Conservation (phyloP, 1,140 invertebrate genomes). For the Cydia splendana region DNA sequence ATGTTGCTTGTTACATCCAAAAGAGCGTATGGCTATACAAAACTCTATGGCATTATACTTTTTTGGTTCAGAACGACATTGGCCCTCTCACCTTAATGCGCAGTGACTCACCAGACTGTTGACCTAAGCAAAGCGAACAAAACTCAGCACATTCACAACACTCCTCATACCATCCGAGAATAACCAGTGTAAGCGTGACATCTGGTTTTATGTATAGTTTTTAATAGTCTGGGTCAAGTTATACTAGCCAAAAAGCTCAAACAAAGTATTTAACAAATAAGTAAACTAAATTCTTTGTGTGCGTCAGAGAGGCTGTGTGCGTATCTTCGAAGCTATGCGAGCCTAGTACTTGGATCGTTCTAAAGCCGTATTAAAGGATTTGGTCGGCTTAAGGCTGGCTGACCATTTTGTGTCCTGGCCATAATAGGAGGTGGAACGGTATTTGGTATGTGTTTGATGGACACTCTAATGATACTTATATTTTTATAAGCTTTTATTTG, state of each 20-base stretch:
- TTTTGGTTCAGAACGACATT: background rate
- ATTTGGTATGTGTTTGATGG: background rate
- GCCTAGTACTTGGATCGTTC: conserved; percentile 43
- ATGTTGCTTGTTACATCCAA: background rate
- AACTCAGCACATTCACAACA: conserved; percentile 35
- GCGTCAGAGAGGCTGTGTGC: conserved; percentile 34
- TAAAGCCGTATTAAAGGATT: conserved; percentile 33
- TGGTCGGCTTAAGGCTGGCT: conserved; percentile 21
- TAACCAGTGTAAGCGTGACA: background rate
- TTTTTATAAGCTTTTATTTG: conserved; percentile 6
- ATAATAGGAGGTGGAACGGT: background rate
- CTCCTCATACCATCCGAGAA: background rate
- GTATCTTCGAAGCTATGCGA: conserved; percentile 49
- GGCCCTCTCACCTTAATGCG: conserved; percentile 31
- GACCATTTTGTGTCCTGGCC: background rate
- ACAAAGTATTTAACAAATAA: conserved; percentile 14
- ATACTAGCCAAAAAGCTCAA: background rate
- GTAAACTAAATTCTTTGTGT: conserved; percentile 42
- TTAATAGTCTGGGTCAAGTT: background rate
- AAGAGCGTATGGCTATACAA: background rate
- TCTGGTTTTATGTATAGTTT: background rate
- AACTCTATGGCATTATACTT: background rate
- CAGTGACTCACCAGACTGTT: conserved; percentile 39
- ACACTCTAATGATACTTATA: background rate
- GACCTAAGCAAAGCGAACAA: conserved; percentile 38